Evolutionary conservation across 2,888 invertebrate genomes (phyloP).

Genomic region (Latheticus oryzae): DNA sequence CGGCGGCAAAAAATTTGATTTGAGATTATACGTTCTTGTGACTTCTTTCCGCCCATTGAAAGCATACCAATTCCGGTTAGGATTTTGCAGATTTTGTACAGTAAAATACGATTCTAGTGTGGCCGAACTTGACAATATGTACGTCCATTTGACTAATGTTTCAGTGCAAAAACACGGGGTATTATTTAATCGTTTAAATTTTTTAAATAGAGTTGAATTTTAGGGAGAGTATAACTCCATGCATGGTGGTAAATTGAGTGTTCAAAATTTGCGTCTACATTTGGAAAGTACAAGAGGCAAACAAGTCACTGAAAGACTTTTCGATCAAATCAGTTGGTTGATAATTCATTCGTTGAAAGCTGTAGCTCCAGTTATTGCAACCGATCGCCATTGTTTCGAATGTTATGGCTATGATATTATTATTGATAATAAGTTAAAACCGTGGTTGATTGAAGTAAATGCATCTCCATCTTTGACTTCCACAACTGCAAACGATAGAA

Average conservation of each 20-base stretch:
- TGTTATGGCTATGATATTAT: slow-evolving; percentile 98
- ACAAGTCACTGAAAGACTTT: slow-evolving; percentile 87
- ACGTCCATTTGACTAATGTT: slow-evolving; percentile 95
- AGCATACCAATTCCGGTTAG: slow-evolving; percentile 91
- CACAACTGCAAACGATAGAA: slow-evolving; percentile 93
- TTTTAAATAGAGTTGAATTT: slow-evolving; percentile 15
- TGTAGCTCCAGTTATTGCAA: slow-evolving; percentile 92
- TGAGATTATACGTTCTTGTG: slow-evolving; percentile 91
- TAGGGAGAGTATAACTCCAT: slow-evolving; percentile 92
- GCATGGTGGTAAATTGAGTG: slow-evolving; percentile 95
- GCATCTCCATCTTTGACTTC: slow-evolving; percentile 95
- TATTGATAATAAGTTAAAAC: slow-evolving; percentile 92
- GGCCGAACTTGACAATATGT: slow-evolving; percentile 90
- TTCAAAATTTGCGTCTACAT: slow-evolving; percentile 89
- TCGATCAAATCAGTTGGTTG: slow-evolving; percentile 88
- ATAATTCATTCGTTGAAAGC: slow-evolving; percentile 94
- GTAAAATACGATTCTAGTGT: slow-evolving; percentile 93
- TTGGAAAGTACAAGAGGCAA: slow-evolving; percentile 92
- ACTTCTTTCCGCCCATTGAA: slow-evolving; percentile 94
- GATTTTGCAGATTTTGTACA: slow-evolving; percentile 96
- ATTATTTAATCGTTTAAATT: slow-evolving; percentile 42
- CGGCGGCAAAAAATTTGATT: slow-evolving; percentile 96
- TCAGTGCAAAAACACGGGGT: slow-evolving; percentile 98
- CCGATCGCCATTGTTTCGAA: slow-evolving; percentile 92
- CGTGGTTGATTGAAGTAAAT: slow-evolving; percentile 90